Evolutionary conservation across 2,888 invertebrate species (phyloP).

Genomic region (Cactoblastis cactorum): DNA sequence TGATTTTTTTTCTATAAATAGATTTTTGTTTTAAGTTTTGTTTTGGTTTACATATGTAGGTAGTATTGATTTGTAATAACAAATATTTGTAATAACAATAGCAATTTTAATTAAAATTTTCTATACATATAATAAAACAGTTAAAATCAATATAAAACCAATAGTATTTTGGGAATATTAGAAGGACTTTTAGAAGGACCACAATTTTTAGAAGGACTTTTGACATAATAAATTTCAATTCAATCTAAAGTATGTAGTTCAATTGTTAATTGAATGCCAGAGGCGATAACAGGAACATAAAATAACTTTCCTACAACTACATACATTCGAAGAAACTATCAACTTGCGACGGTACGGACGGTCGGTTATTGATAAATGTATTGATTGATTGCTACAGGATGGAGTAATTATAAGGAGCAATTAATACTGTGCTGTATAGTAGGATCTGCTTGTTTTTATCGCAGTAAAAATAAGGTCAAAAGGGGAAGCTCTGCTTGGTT

Average conservation of each 20-base stretch:
- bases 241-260: slow-evolving; percentile 7
- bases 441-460: neutral
- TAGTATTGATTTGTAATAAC: too few species aligned
- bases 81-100: too few species aligned
- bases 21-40: too few species aligned
- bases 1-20: too few species aligned
- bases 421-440: neutral
- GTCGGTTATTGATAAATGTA: neutral
- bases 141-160: neutral
- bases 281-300: slow-evolving; percentile 1
- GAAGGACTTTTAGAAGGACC: neutral
- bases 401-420: slow-evolving; percentile 1
- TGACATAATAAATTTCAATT: neutral
- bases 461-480: neutral
- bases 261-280: slow-evolving; percentile 7
- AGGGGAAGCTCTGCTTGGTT: too few species aligned
- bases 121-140: too few species aligned
- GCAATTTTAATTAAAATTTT: too few species aligned
- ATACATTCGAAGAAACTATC: slow-evolving; percentile 5
- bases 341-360: neutral
- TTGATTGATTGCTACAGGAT: slow-evolving; percentile 3
- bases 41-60: too few species aligned
- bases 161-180: neutral
- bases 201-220: neutral
- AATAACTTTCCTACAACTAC: slow-evolving; percentile 13